Percentiles rank a stretch among this genome's conserved stretches.
Evolutionary conservation across 2,113 vertebrate genomes (phyloP).

Genomic region (Ariopsis seemanni): DNA sequence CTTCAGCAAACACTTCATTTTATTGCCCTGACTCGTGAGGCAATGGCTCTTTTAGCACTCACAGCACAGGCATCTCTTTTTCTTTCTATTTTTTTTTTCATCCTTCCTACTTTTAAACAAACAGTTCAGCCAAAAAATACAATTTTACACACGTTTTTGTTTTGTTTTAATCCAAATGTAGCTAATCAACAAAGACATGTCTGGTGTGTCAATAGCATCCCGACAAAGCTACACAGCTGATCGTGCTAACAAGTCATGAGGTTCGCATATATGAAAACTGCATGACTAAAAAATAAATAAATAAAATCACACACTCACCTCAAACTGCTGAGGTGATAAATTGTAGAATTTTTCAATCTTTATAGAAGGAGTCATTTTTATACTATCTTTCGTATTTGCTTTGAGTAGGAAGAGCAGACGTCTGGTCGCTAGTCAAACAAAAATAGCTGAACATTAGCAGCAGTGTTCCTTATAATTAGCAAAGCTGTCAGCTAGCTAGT

Average conservation of each 20-base stretch:
- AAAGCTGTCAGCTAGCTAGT: not conserved
- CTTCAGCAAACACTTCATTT: not conserved
- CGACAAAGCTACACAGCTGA: not conserved
- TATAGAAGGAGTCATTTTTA: not conserved
- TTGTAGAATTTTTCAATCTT: not conserved
- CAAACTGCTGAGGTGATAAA: not conserved
- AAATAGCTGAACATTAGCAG: not conserved
- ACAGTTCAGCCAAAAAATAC: not conserved
- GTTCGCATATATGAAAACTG: not conserved
- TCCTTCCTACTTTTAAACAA: not conserved
- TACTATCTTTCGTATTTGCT: too few species aligned
- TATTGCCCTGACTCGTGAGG: slow-evolving; percentile 16
- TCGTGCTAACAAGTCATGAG: not conserved
- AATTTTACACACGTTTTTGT: not conserved
- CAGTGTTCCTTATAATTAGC: too few species aligned
- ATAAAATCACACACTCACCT: not conserved
- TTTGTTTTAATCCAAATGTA: not conserved
- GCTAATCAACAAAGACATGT: not conserved
- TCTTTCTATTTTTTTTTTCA: not conserved
- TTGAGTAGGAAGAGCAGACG: not conserved
- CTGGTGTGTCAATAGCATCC: too few species aligned
- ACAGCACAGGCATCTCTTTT: not conserved
- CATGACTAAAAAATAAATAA: not conserved
- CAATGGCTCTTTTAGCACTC: not conserved
- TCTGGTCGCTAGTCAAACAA: not conserved